phyloP scores from a whole-genome alignment of 1,140 invertebrate species.

The Caenorhabditis inopinata region DNA sequence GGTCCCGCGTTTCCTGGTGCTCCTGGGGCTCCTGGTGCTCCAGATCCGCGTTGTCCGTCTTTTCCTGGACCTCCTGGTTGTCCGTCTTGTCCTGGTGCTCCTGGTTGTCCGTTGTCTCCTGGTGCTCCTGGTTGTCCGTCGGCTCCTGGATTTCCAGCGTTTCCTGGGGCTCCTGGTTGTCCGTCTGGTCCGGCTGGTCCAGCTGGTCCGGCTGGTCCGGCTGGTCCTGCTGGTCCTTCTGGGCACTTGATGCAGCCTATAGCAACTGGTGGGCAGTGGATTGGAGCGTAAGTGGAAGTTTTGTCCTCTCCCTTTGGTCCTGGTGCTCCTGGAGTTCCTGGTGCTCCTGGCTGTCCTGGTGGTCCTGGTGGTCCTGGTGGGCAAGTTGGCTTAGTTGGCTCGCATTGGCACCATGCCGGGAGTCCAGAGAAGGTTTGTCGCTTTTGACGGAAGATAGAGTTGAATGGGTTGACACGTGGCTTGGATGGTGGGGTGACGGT shows the following conservation, averaged over 20 bases:
- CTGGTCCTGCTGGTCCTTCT: constrained; percentile 42
- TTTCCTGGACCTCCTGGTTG: constrained; percentile 27
- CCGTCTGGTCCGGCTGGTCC: constrained; percentile 41
- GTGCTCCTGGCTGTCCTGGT: constrained; percentile 46
- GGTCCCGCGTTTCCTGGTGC: constrained; percentile 34
- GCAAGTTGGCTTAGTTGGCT: constrained; percentile 45
- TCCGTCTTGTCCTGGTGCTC: constrained; percentile 40
- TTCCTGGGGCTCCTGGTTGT: constrained; percentile 42
- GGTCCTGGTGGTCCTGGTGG: constrained; percentile 53
- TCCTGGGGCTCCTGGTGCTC: constrained; percentile 37
- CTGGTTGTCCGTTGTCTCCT: constrained; percentile 25
- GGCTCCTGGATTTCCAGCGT: constrained; percentile 37
- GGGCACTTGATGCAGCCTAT: constrained; percentile 53
- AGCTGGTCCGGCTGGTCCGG: constrained; percentile 43
- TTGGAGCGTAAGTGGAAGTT: constrained; percentile 44
- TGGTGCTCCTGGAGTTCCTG: constrained; percentile 43
- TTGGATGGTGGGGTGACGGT: constrained; percentile 51
- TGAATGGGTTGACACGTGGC: constrained; percentile 48
- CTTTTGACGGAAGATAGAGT: constrained; percentile 51
- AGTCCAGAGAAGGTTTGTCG: constrained; percentile 41
- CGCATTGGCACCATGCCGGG: constrained; percentile 49
- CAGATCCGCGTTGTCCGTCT: constrained; percentile 12
- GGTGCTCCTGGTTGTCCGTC: constrained; percentile 33
- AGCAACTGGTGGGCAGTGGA: constrained; percentile 34
- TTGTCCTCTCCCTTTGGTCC: constrained; percentile 50